A percentile compares a stretch with the other conserved stretches of the same genome.
Conservation (phyloP, 2,888 invertebrate species). For the Cephus pulcher region DNA sequence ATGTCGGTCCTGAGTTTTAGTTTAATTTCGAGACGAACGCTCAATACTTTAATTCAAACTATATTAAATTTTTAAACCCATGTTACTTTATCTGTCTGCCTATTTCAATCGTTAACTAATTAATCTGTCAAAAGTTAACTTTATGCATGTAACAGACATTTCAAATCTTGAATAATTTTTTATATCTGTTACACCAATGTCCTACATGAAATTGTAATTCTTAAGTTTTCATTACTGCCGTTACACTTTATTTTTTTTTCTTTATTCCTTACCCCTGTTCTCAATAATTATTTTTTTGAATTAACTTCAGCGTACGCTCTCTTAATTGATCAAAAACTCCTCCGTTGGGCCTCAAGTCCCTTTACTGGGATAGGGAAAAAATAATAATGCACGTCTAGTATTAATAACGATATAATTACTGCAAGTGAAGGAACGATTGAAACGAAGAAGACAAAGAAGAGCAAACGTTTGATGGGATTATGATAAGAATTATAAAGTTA, state of each 20-base stretch:
- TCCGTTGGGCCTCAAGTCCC: neutral
- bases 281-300: neutral
- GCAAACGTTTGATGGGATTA: slow-evolving; percentile 21
- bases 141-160: too few relatives aligned
- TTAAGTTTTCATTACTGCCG: too few relatives aligned
- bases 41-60: slow-evolving; percentile 28
- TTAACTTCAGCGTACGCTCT: neutral
- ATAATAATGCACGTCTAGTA: slow-evolving; percentile 58
- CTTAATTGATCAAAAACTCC: neutral
- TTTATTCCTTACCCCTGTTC: neutral
- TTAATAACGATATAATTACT: slow-evolving; percentile 49
- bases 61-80: too few relatives aligned
- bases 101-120: neutral
- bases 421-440: slow-evolving; percentile 36
- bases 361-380: slow-evolving; percentile 26
- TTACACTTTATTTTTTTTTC: too few relatives aligned
- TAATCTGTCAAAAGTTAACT: too few relatives aligned
- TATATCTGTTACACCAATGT: too few relatives aligned
- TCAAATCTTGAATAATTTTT: too few relatives aligned
- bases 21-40: slow-evolving; percentile 23
- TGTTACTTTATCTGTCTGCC: neutral
- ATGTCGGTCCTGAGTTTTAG: slow-evolving; percentile 29
- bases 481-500: neutral
- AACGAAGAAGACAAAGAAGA: slow-evolving; percentile 38
- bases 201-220: too few relatives aligned